Evolutionary conservation across 2,113 vertebrate species (phyloP).

Genomic region (Engraulis encrasicolus): DNA sequence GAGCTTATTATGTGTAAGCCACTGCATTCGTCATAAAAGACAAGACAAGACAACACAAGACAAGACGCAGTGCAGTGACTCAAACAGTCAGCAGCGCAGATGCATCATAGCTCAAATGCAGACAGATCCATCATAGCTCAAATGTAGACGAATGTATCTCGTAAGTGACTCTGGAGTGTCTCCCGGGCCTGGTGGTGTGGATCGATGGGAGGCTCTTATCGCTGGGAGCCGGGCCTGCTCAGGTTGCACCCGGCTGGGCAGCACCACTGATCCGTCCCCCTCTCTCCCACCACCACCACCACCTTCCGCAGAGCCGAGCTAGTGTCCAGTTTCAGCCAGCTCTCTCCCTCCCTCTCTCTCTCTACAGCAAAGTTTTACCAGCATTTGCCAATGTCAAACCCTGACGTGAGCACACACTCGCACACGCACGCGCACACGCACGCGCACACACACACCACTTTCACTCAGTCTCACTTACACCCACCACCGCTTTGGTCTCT

Average conservation of each 20-base stretch:
- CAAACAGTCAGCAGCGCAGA: no score
- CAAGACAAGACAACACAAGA: no score
- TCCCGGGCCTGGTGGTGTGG: background rate
- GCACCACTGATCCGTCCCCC: background rate
- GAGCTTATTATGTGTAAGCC: no score
- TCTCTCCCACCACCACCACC: no score
- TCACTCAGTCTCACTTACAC: background rate
- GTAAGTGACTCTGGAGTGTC: background rate
- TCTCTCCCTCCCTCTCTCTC: background rate
- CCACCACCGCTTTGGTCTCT: background rate
- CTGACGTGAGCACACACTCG: background rate
- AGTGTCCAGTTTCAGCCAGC: background rate
- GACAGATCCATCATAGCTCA: background rate
- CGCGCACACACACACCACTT: background rate
- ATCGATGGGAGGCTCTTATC: slow-evolving; percentile 6
- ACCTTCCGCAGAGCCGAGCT: background rate
- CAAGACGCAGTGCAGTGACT: no score
- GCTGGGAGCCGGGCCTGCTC: background rate
- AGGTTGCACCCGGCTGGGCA: background rate
- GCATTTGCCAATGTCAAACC: background rate
- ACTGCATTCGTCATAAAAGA: no score
- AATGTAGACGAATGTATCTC: background rate
- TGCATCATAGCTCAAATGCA: background rate
- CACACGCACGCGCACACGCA: background rate
- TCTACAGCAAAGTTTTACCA: background rate